Base-by-base conservation (phyloP, 1,140 invertebrate genomes). In the Brachionus koreanus region DNA sequence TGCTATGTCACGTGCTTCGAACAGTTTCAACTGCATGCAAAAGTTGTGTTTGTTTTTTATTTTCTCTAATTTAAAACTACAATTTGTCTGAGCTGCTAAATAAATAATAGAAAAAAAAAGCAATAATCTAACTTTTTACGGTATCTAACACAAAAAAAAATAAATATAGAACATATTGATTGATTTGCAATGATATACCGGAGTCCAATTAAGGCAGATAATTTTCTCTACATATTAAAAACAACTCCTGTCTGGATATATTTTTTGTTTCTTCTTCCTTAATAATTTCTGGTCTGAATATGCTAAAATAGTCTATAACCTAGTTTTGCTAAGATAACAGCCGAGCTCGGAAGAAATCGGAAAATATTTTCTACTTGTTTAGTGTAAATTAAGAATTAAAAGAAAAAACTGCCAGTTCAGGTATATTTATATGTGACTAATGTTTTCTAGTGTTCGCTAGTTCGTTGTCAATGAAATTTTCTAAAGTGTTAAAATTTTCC, bases 111-210 rank as follows among this genome's bases (percentile, higher is more conserved):
- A 57, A 57, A 57, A 57, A n/a, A 69, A 37, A 19, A 42, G 35
- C 12, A 69, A 69, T 69, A 69, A 69, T 69, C 65, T 69, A 65
- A 65, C 61, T 65, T 69, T 69, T 69, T 69, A 69, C 65, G 65
- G 65, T 69, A 39, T 69, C 65, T 35, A 69, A 69, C 65, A 69
- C 37, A 69, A 69, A 69, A 29, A 63, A 65, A 65, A 65, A 65
- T 33, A 37, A 65, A 65, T 33, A 65, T 65, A 37, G n/a, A 65
- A 65, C 61, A 65, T 29, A 37, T 69, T 69, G 65, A 69, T 69
- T 69, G 65, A 69, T 69, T 69, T 69, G 65, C 65, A 69, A 69
- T 69, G 65, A 69, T 69, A 69, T 69, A 69, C 35, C 65, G 65
- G 65, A 69, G 65, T 69, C 65, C 65, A 69, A 69, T 69, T 69